phyloP scores from a whole-genome alignment of 2,113 vertebrate genomes.

The Eublepharis macularius region DNA sequence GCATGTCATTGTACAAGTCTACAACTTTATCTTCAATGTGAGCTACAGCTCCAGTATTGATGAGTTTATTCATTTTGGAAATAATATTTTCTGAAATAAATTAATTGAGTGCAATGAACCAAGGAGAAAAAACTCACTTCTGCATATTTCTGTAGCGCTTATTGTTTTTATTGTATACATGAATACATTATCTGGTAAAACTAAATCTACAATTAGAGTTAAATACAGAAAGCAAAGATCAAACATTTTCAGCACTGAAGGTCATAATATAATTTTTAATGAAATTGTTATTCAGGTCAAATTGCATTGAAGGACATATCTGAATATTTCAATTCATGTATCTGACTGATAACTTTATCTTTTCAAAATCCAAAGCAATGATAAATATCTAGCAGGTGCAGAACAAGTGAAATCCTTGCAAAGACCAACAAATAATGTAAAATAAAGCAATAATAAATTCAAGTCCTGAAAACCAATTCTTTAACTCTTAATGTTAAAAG shows the following conservation, averaged over 20 bases:
- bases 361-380: neutral
- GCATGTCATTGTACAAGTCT: neutral
- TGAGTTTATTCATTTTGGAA: neutral
- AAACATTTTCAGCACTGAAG: neutral
- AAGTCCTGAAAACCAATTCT: constrained; percentile 48
- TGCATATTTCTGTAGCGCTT: neutral
- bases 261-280: neutral
- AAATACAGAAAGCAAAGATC: neutral
- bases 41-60: neutral
- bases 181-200: neutral
- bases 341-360: neutral
- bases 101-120: neutral
- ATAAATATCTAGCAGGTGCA: neutral
- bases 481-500: constrained; percentile 59
- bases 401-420: neutral
- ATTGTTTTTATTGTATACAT: neutral
- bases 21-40: neutral
- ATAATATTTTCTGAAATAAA: neutral
- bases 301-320: neutral
- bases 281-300: neutral
- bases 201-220: neutral
- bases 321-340: neutral
- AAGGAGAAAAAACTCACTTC: neutral
- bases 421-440: neutral
- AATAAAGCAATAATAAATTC: constrained; percentile 18